These are phyloP conservation scores for Nesoenas mayeri DNA, from an alignment of 2,113 vertebrate genomes.

Conservation along the genomic window DNA sequence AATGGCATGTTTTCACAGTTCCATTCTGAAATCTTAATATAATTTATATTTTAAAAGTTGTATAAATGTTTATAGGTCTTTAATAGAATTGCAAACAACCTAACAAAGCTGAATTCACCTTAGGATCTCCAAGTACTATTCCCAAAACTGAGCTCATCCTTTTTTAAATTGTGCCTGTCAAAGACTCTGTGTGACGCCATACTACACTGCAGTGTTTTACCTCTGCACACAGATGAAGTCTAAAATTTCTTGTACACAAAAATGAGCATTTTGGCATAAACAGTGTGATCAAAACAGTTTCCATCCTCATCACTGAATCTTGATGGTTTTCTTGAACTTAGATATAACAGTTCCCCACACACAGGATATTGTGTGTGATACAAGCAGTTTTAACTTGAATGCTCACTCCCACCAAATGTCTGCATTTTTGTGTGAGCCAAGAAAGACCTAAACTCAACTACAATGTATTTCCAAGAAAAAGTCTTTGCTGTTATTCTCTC, in stretches of 20 bases:
- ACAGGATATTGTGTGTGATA: conserved; percentile 55
- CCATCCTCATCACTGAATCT: conserved; percentile 47
- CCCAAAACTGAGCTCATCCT: background rate
- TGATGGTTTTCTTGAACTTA: conserved; percentile 68
- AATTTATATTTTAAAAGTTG: background rate
- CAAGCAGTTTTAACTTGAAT: conserved; percentile 47
- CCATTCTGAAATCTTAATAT: background rate
- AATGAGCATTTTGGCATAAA: conserved; percentile 72
- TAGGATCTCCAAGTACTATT: background rate
- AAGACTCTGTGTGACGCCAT: background rate
- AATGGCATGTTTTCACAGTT: background rate
- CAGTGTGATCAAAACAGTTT: conserved; percentile 67
- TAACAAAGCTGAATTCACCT: background rate
- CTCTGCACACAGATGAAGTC: conserved; percentile 16
- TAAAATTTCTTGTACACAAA: conserved; percentile 14
- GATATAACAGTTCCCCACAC: conserved; percentile 65
- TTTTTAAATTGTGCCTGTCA: background rate
- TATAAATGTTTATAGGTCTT: background rate
- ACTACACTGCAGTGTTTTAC: background rate
- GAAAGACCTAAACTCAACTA: conserved; percentile 64
- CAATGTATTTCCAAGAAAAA: conserved; percentile 66
- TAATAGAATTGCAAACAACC: background rate
- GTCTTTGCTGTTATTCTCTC: conserved; percentile 51
- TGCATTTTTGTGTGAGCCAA: conserved; percentile 47
- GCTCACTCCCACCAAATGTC: conserved; percentile 60